Conservation (phyloP, 2,888 invertebrate genomes). For the Clistopyga incitator region DNA sequence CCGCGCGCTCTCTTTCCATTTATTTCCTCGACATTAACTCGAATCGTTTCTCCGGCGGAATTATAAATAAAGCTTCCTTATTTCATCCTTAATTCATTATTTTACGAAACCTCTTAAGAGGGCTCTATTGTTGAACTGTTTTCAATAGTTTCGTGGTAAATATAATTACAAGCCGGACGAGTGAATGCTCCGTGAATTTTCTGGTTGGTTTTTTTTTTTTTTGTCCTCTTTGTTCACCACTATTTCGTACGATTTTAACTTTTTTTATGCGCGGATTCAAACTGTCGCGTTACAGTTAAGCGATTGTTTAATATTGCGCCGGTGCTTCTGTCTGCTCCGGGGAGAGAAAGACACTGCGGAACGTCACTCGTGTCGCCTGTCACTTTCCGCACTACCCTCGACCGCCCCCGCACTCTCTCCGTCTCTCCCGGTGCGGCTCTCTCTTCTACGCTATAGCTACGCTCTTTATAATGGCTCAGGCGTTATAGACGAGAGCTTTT, state of each 20-base stretch:
- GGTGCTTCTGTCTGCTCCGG: constrained; percentile 4
- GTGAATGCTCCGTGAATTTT: not conserved
- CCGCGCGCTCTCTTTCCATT: not conserved
- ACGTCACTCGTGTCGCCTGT: constrained; percentile 43
- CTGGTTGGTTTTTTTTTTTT: no score
- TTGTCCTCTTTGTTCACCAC: not conserved
- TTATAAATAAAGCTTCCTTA: constrained; percentile 52
- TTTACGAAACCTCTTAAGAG: constrained; percentile 15
- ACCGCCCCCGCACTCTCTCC: constrained; percentile 12
- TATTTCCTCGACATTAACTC: constrained; percentile 24
- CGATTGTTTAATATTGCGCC: constrained; percentile 18
- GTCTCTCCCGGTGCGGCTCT: constrained; percentile 20
- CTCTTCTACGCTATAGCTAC: constrained; percentile 4
- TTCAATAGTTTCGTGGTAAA: not conserved
- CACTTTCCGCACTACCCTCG: constrained; percentile 39
- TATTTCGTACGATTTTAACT: not conserved
- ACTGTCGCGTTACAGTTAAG: not conserved
- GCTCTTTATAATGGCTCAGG: constrained; percentile 47
- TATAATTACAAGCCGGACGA: not conserved
- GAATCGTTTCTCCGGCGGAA: constrained; percentile 35
- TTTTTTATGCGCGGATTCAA: not conserved
- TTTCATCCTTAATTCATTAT: constrained; percentile 15
- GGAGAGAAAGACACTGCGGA: constrained; percentile 11
- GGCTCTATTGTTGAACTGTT: constrained; percentile 18
- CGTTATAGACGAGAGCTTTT: constrained; percentile 44